These are phyloP conservation scores for Drosophila lacicola DNA, from an alignment of 2,888 invertebrate species.

Conservation along the genomic window DNA sequence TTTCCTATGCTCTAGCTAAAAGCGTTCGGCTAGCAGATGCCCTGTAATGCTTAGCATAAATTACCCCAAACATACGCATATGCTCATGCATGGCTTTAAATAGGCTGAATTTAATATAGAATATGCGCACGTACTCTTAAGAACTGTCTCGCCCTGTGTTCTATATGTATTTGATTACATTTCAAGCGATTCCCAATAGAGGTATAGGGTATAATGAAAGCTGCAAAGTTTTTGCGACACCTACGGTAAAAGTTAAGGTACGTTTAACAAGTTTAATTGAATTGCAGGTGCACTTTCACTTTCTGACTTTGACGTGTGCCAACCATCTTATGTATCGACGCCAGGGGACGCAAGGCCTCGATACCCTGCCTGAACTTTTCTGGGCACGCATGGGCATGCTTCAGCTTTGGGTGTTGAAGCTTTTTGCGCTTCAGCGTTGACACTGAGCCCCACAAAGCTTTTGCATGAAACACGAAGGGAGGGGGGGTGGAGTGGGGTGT, in stretches of 20 bases:
- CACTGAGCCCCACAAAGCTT: slow-evolving; percentile 17
- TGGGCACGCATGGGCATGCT: not conserved
- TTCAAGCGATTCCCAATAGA: too few relatives aligned
- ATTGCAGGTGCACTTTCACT: slow-evolving; percentile 8
- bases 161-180: too few relatives aligned
- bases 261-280: slow-evolving; percentile 12
- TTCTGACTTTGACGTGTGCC: slow-evolving; percentile 24
- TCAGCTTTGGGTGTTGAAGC: slow-evolving; percentile 9
- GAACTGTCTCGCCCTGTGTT: too few relatives aligned
- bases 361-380: slow-evolving; percentile 8
- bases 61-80: too few relatives aligned
- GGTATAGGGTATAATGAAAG: not conserved
- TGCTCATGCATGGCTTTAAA: too few relatives aligned
- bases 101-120: too few relatives aligned
- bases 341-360: too few relatives aligned
- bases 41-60: not conserved
- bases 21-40: not conserved
- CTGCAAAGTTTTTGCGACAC: not conserved
- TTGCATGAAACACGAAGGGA: slow-evolving; percentile 1
- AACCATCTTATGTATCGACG: slow-evolving; percentile 2
- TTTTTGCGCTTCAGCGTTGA: slow-evolving; percentile 15
- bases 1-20: not conserved
- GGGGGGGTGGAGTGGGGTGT: rapidly evolving
- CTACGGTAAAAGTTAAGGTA: not conserved
- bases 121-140: too few relatives aligned